Evolutionary conservation across 2,888 invertebrate species (phyloP).

Genomic region (Parnassius mnemosyne): DNA sequence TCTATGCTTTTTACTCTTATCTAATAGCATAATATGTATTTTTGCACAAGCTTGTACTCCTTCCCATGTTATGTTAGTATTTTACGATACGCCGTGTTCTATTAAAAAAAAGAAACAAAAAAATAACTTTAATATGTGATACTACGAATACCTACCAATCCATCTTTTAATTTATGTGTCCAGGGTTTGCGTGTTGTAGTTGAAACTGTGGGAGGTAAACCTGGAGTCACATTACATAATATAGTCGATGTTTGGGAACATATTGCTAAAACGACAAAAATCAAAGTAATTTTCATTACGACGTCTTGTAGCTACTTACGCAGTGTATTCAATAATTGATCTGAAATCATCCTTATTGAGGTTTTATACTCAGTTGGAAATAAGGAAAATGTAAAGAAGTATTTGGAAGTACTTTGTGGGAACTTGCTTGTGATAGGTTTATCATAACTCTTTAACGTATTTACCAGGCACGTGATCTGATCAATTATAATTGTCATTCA

Average conservation of each 20-base stretch:
- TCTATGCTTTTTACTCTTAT: too few species aligned
- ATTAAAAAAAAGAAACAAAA: background rate
- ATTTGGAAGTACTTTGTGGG: background rate
- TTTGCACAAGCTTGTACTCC: too few species aligned
- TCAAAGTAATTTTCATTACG: constrained; percentile 15
- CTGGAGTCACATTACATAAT: background rate
- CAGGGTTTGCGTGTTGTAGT: constrained; percentile 21
- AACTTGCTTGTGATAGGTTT: constrained; percentile 6
- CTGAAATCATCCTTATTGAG: background rate
- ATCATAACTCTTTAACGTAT: constrained; percentile 3
- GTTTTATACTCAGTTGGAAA: constrained; percentile 10
- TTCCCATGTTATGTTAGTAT: too few species aligned
- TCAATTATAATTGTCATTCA: background rate
- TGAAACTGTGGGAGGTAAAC: background rate
- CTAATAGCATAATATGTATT: too few species aligned
- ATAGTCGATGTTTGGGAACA: constrained; percentile 4
- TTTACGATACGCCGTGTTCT: background rate
- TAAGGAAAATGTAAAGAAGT: constrained; percentile 13
- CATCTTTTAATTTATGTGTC: constrained; percentile 22
- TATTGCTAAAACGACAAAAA: constrained; percentile 8
- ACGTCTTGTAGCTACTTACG: background rate
- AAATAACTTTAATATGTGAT: background rate
- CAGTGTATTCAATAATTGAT: background rate
- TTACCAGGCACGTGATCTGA: constrained; percentile 20
- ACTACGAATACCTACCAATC: constrained; percentile 18